Conservation (phyloP, 2,797 vertebrate species). For the Pagetopsis macropterus region DNA sequence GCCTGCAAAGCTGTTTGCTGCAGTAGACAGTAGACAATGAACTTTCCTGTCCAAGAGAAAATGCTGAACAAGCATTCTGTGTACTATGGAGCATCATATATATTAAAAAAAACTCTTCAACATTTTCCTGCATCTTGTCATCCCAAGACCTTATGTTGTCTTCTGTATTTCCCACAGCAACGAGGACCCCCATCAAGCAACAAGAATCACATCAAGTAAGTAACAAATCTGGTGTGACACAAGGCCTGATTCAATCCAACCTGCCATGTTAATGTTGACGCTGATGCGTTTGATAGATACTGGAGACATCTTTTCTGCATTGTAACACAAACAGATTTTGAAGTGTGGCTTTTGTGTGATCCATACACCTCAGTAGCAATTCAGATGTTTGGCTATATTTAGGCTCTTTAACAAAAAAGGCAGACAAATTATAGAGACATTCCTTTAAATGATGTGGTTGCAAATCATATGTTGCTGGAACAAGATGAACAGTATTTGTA, state of each 20-base stretch:
- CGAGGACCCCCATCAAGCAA: slow-evolving; percentile 80
- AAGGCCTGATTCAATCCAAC: slow-evolving; percentile 70
- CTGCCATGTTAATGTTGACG: slow-evolving; percentile 53
- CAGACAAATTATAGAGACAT: slow-evolving; percentile 3
- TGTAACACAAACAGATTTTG: slow-evolving; percentile 32
- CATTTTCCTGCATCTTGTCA: slow-evolving; percentile 2
- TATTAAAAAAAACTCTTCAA: neutral
- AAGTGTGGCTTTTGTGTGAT: slow-evolving; percentile 24
- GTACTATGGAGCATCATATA: slow-evolving; percentile 3
- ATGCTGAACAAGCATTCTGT: slow-evolving; percentile 9
- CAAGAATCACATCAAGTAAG: slow-evolving; percentile 85
- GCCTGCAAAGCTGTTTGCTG: slow-evolving; percentile 12
- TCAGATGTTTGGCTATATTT: slow-evolving; percentile 39
- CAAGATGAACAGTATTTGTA: slow-evolving; percentile 60
- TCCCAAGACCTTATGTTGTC: slow-evolving; percentile 35
- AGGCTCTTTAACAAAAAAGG: slow-evolving; percentile 32
- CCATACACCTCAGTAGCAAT: slow-evolving; percentile 9
- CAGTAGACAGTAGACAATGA: slow-evolving; percentile 5
- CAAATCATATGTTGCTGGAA: slow-evolving; percentile 44
- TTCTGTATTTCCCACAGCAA: slow-evolving; percentile 76
- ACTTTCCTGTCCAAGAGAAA: slow-evolving; percentile 1
- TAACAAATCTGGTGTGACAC: slow-evolving; percentile 64
- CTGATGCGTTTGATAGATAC: slow-evolving; percentile 50
- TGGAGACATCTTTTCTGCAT: slow-evolving; percentile 36
- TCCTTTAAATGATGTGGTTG: slow-evolving; percentile 16